These are phyloP conservation scores for Megalurothrips usitatus DNA, from an alignment of 2,888 invertebrate species.

Conservation along the genomic window DNA sequence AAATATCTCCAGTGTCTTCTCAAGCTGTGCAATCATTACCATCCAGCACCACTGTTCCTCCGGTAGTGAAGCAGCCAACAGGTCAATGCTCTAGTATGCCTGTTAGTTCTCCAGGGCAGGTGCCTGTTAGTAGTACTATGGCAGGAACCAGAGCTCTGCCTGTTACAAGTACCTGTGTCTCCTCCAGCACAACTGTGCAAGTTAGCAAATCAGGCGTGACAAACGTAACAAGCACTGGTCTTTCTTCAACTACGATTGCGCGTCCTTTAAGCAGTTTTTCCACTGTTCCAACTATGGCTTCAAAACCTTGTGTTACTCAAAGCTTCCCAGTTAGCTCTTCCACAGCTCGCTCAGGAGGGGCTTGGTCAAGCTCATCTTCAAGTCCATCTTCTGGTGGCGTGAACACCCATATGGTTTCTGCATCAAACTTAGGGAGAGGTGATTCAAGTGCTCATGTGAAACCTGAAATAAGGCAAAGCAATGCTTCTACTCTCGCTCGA, in stretches of 20 bases:
- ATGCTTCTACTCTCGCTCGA: too few relatives aligned
- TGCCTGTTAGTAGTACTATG: neutral
- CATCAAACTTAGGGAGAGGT: too few relatives aligned
- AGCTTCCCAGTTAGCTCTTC: too few relatives aligned
- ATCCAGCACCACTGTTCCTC: neutral
- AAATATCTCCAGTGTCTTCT: neutral
- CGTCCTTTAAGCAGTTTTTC: neutral
- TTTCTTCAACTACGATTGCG: neutral
- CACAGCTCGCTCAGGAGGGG: too few relatives aligned
- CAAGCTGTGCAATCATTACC: neutral
- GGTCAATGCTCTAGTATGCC: neutral
- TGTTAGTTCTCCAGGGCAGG: neutral
- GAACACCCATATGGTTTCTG: too few relatives aligned
- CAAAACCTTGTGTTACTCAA: too few relatives aligned
- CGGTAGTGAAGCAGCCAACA: neutral
- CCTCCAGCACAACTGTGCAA: neutral
- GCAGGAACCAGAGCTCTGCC: neutral
- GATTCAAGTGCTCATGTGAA: too few relatives aligned
- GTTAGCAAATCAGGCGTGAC: neutral
- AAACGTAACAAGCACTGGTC: neutral
- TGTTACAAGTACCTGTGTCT: neutral
- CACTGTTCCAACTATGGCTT: neutral
- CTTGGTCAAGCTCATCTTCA: too few relatives aligned
- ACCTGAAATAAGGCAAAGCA: too few relatives aligned
- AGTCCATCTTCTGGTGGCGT: too few relatives aligned